Evolutionary conservation across 2,797 vertebrate species (phyloP).

Genomic region (Bucorvus abyssinicus): DNA sequence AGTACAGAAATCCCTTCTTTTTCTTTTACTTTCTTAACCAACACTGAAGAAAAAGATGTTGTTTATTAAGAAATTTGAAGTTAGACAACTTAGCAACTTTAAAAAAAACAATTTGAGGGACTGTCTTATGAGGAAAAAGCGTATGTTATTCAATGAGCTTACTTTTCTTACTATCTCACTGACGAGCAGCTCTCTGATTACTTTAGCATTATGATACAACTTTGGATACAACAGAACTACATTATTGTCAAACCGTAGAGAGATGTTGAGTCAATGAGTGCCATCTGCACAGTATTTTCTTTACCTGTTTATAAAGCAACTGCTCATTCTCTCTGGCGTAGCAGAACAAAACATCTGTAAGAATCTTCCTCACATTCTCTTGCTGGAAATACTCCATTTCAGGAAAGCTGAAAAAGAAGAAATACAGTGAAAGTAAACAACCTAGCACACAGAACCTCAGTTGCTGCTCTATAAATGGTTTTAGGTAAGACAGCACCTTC

Average conservation of each 20-base stretch:
- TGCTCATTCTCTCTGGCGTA: constrained; percentile 98
- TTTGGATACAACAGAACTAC: constrained; percentile 65
- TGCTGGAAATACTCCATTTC: constrained; percentile 98
- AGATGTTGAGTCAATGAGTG: constrained; percentile 68
- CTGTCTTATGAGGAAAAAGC: constrained; percentile 55
- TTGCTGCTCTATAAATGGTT: not conserved
- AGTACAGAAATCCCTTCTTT: constrained; percentile 39
- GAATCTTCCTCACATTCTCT: constrained; percentile 92
- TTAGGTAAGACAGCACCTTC: not conserved
- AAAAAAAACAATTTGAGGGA: constrained; percentile 55
- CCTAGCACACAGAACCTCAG: not conserved
- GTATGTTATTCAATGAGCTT: constrained; percentile 62
- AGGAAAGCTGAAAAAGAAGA: constrained; percentile 84
- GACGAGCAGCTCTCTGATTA: constrained; percentile 68
- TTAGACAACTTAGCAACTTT: constrained; percentile 50
- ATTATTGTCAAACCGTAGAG: constrained; percentile 67
- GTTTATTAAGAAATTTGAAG: constrained; percentile 59
- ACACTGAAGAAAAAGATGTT: constrained; percentile 17
- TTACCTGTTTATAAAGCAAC: constrained; percentile 98
- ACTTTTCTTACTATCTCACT: constrained; percentile 45
- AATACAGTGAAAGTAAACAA: constrained; percentile 44
- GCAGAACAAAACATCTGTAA: constrained; percentile 99
- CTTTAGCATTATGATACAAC: constrained; percentile 64
- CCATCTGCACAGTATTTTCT: constrained; percentile 75
- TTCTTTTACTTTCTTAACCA: constrained; percentile 46